Evolutionary conservation across 2,797 vertebrate genomes (phyloP), one percentile per base, ranked within the genome.

Genomic region (Siniperca obscura): DNA sequence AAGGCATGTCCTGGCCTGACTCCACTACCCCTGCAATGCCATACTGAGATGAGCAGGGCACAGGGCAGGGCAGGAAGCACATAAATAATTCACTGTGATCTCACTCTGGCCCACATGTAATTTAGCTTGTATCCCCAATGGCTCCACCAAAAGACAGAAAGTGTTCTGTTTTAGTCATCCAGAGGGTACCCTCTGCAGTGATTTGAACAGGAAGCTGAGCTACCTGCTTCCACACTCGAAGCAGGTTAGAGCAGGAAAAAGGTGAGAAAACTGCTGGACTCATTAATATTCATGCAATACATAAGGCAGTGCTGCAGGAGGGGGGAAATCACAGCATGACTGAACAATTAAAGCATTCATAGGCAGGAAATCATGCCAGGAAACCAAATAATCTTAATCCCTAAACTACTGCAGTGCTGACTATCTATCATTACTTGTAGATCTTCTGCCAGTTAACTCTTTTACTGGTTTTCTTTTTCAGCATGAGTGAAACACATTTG

Each of bases 81-180:
- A 89, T 90, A 73, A 90, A 91, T 88, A 86, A 93, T 89, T 91
- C 71, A 89, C 87, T 85, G 66, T 89, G 83, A 89, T 92, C 87
- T 88, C 72, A 78, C 70, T 70, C 56, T 81, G 83, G 85, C 86
- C 82, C 80, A 75, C 86, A 69, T 90, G 92, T 88, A 86, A 90
- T 91, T 88, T 85, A 81, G 80, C 86, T 90, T 78, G 88, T 89
- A 86, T 90, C 83, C 88, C 85, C 64, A 0, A 71, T 62, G 80
- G 85, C 75, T 71, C 68, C 52, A 44, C 81, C 61, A 50, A 86
- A 76, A 73, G 76, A 86, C 74, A 77, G 75, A 88, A 80, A 82
- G 73, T 17, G 55, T 65, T 90, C 10, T 60, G 76, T 73, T 87
- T 78, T 69, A 57, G 76, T 70, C 46, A 25, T 74, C 81, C 61